Conservation (phyloP, 2,888 invertebrate genomes). For the Drosophila ustulata region DNA sequence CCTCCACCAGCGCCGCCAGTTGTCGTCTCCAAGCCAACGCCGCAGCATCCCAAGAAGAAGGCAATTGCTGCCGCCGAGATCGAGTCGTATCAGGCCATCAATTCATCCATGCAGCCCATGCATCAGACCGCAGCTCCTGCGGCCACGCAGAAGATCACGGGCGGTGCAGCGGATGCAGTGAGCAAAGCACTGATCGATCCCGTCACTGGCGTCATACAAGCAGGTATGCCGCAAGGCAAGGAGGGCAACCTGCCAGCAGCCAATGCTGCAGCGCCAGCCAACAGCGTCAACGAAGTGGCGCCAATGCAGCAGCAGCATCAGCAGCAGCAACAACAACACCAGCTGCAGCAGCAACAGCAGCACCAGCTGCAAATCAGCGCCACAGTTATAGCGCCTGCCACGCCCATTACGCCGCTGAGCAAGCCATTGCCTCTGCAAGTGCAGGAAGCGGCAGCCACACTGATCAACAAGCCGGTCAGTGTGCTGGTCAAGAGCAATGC, state of each 20-base stretch:
- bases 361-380: slow-evolving; percentile 51
- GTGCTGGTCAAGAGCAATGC: slow-evolving; percentile 81
- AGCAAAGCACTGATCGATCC: slow-evolving; percentile 89
- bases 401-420: slow-evolving; percentile 68
- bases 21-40: slow-evolving; percentile 66
- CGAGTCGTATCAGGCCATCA: slow-evolving; percentile 79
- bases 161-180: slow-evolving; percentile 86
- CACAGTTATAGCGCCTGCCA: slow-evolving; percentile 65
- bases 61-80: slow-evolving; percentile 83
- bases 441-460: slow-evolving; percentile 48
- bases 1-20: slow-evolving; percentile 16
- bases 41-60: slow-evolving; percentile 83
- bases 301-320: slow-evolving; percentile 42
- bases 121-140: slow-evolving; percentile 78
- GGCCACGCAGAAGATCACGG: slow-evolving; percentile 76
- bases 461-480: slow-evolving; percentile 80
- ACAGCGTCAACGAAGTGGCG: slow-evolving; percentile 46
- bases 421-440: slow-evolving; percentile 74
- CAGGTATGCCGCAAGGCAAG: slow-evolving; percentile 88
- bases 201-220: slow-evolving; percentile 90
- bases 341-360: slow-evolving; percentile 44
- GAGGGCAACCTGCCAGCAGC: slow-evolving; percentile 85
- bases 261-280: slow-evolving; percentile 71
- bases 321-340: slow-evolving; percentile 48
- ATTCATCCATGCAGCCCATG: slow-evolving; percentile 77